Percentiles rank a stretch among this genome's conserved stretches.
Conservation (phyloP, 2,888 invertebrate genomes). For the Bugulina stolonifera region DNA sequence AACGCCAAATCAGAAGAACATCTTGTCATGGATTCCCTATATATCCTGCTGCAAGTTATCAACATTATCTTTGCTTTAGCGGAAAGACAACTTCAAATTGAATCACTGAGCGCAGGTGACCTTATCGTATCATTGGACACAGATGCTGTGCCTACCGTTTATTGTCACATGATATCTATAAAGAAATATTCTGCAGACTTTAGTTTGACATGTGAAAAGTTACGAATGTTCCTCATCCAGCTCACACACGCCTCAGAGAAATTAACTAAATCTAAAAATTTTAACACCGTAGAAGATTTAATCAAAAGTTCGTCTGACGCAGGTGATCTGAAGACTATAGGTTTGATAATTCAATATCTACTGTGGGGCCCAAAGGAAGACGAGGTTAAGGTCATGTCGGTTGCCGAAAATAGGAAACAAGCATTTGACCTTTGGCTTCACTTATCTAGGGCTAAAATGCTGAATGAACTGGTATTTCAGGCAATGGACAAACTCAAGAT, state of each 20-base stretch:
- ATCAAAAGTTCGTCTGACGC: constrained; percentile 5
- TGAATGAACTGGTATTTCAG: constrained; percentile 7
- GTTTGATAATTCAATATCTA: constrained; percentile 3
- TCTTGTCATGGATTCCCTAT: constrained; percentile 12
- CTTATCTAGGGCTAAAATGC: neutral
- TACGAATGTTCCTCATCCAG: constrained; percentile 2
- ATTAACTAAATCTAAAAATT: neutral
- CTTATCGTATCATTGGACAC: neutral
- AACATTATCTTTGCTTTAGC: constrained; percentile 3
- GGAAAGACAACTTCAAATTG: constrained; percentile 2
- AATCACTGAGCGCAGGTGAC: constrained; percentile 13
- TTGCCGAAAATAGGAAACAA: constrained; percentile 16
- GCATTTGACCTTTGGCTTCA: constrained; percentile 12
- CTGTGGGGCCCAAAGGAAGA: constrained; percentile 23
- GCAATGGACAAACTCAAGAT: constrained; percentile 1
- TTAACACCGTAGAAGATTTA: constrained; percentile 17
- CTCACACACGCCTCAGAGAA: constrained; percentile 5
- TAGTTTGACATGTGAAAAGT: constrained; percentile 6
- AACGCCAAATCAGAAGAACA: neutral
- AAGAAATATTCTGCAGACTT: neutral
- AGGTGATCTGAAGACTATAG: constrained; percentile 19
- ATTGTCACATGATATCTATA: constrained; percentile 25
- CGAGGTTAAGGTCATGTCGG: constrained; percentile 9
- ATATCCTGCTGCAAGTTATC: constrained; percentile 17
- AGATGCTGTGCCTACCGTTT: neutral